These are phyloP conservation scores for Cremastinae sp. DNA, from an alignment of 2,888 invertebrate species.

Conservation along the genomic window DNA sequence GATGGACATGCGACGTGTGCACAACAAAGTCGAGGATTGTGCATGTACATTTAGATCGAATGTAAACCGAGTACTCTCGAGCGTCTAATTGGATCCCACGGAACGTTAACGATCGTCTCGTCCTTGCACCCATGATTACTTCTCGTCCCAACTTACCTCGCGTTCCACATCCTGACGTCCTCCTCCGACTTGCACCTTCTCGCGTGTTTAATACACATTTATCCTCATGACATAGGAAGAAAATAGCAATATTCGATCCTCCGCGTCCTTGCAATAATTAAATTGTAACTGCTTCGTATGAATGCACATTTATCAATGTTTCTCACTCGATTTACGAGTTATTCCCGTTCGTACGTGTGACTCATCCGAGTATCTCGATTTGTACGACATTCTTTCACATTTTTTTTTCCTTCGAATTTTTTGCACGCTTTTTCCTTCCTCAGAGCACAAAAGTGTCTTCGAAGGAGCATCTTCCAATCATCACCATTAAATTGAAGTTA, in stretches of 20 bases:
- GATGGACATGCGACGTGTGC: constrained; percentile 32
- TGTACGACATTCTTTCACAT: background rate
- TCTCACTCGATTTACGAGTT: constrained; percentile 3
- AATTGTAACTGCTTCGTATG: background rate
- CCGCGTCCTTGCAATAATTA: constrained; percentile 67
- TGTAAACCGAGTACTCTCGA: constrained; percentile 43
- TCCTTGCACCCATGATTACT: constrained; percentile 71
- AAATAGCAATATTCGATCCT: constrained; percentile 73
- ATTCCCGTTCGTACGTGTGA: background rate
- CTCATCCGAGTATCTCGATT: constrained; percentile 18
- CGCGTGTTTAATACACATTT: constrained; percentile 24
- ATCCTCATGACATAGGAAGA: constrained; percentile 65
- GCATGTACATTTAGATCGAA: constrained; percentile 35
- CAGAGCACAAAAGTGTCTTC: background rate
- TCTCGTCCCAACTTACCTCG: constrained; percentile 39
- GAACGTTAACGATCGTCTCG: constrained; percentile 70
- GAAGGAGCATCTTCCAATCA: background rate
- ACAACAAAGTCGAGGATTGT: constrained; percentile 21
- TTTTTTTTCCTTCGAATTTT: background rate
- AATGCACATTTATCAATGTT: constrained; percentile 16
- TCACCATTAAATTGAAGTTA: constrained; percentile 23
- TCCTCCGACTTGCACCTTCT: constrained; percentile 37
- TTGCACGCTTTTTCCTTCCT: background rate
- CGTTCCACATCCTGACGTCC: constrained; percentile 67
- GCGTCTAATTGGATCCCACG: constrained; percentile 59